Base-by-base conservation (phyloP, 2,888 invertebrate species). In the Torymus texanus region DNA sequence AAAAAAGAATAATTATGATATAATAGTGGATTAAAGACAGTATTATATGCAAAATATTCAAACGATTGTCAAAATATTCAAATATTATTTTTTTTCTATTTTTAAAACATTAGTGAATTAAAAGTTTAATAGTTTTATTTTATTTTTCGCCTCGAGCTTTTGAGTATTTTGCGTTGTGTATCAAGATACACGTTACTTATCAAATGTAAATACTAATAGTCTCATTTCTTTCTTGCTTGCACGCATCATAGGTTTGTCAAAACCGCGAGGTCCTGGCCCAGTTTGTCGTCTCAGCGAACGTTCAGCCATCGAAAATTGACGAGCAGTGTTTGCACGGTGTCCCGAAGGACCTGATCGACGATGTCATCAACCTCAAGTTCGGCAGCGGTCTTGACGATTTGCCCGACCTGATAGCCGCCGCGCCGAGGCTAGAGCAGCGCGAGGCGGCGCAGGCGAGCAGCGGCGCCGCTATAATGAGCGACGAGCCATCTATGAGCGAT, bases 351-450 rank as follows among this genome's bases (percentile, higher is more conserved):
- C 86, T 90, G 73, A 89, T 90, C 75, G 88, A 89, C 85, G 89
- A 90, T 90, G 90, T 90, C 86, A 89, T 90, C 87, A 89, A 89
- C 79, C 88, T 89, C 75, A 89, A 89, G 81, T 90, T 90, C 83
- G 86, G 86, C 68, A 89, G 88, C 83, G 87, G 88, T 84, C 84
- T 90, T 84, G 89, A 89, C 82, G 87, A 86, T 83, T 85, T 90
- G 84, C 86, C 84, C 77, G 82, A 82, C 81, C 58, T 82, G 82
- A 82, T 82, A 73, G 68, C 65, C 16, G 65, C 87, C 83, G 91
- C 92, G 88, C 83, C 83, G 80, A 82, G 78, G 80, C 84, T 83
- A 59, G 83, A 82, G 91, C 81, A 79, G 81, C 83, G 82, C 67
- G 81, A 81, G 91, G 73, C 81, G 68, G 73, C 81, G 68, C 79